Base-by-base conservation (phyloP, 2,888 invertebrate species). In the Gymnosoma rotundatum region DNA sequence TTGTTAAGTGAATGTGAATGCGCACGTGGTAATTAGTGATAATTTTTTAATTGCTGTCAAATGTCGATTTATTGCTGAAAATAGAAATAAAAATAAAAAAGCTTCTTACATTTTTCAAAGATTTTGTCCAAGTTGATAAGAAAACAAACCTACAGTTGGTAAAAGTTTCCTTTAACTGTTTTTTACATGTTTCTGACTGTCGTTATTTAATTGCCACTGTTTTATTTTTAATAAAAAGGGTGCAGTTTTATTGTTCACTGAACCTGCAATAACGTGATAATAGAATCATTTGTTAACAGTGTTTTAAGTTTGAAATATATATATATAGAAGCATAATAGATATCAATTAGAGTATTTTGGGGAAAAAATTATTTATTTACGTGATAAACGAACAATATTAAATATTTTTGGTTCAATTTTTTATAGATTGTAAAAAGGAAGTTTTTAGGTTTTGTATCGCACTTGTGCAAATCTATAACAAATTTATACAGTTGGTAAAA, bases 1-100 rank as follows among this genome's bases (percentile, higher is more conserved):
- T 54, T 80, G 79, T 76, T 72, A 83, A 83, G 80, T 83, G 73
- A 88, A 90, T 79, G 87, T 88, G 86, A 87, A 86, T 86, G 87
- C 86, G 88, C 89, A 89, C 88, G 90, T 89, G 90, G 90, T 89
- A 90, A 90, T 90, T 90, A 90, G 88, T 89, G 90, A 91, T 91
- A 90, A 90, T 90, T 90, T 89, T 84, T 89, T 91, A 90, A 90
- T 90, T 90, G 91, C 88, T 86, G 89, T 88, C 89, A 89, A 91
- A 90, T 90, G 88, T 89, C 90, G 90, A 90, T 90, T 90, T 91
- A 91, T 90, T 76, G 72, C 63, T 80, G 14, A 21, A 58, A 5
- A 52, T 32, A 50, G 4, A 50, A 50, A 50, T 9, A 20, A 52
- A 52, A 52, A 64, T 45, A 16, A 45, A 48, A 60, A 48, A 14